Evolutionary conservation across 2,888 invertebrate genomes (phyloP), one percentile per base, ranked within the genome.

Genomic region (Sinelater perroti): DNA sequence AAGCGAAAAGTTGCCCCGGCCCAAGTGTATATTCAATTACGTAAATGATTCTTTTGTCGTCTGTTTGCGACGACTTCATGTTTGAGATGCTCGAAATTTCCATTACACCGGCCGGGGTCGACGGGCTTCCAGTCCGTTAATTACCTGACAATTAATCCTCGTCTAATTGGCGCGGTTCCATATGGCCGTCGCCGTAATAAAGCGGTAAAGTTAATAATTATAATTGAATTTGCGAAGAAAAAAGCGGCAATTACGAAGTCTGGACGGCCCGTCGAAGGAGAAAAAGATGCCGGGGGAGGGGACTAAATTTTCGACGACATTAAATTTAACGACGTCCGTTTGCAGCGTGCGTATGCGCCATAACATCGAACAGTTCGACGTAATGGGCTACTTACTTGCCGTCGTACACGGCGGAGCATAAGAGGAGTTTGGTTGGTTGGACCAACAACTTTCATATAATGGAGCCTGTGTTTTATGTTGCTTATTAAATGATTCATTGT

Each of bases 401-500:
- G 53, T 54, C 13, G 33, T 18, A 46, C 53, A 28, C 24, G 24
- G 52, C 54, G 28, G 44, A 49, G 31, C 42, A 31, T 35, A 42
- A 47, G 45, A 40, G 31, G 50, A 60, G 36, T 60, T 44, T 35
- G 30, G 56, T 44, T 35, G 30, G 56, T 53, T 57, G 57, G 53
- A 53, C 54, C 61, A 40, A 40, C 40, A 40, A 61, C 52, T 56
- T 54, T 53, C 46, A 53, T 45, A 45, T 60, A 62, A 62, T 62
- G 60, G 61, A 42, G 54, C 57, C 50, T 61, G 61, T 65, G 62
- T 60, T 63, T 62, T 65, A 63, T 63, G 65, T 63, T 63, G 55
- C 57, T 61, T 61, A 66, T 64, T 61, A 61, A 64, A 64, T 66
- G 66, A 66, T 63, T 66, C 64, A 64, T 64, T 64, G 61, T 66